Base-by-base conservation (phyloP, 2,888 invertebrate genomes). In the Peribatodes rhomboidaria region DNA sequence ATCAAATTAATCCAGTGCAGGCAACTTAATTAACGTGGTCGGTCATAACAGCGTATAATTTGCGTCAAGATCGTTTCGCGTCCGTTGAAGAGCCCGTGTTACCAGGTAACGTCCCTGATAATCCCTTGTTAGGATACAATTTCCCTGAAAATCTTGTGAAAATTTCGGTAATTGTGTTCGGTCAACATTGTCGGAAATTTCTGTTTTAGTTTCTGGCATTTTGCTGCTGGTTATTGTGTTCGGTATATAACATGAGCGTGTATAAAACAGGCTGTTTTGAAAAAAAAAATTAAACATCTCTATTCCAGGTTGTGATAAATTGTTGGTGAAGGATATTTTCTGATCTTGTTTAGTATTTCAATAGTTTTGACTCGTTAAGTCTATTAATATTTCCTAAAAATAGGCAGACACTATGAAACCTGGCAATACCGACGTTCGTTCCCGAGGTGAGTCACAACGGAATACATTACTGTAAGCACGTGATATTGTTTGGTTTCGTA, bases 401-500 rank as follows among this genome's bases (percentile, higher is more conserved):
- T 50, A 9, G 55, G 33, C 2, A 33, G 2, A 35, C 8, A 41
- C 20, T 0, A n/a, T 22, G 7, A 31, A 67, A 13, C 27, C 53
- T 54, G 54, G 65, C 54, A 64, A 64, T 61, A 58, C 49, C 9
- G n/a, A 42, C 27, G 18, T 46, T 55, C 62, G 54, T 69, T 61
- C 49, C 57, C 37, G 55, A 61, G 61, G 59, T 61, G 65, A 65
- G 41, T 65, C 65, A 65, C 56, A 65, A 54, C 62, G 63, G 75
- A 74, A 74, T 72, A 77, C 75, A 78, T 80, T 81, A 79, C 84
- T 83, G 62, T 75, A 77, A 84, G 86, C 85, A 86, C 87, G 85
- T 85, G 86, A 88, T 89, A 88, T 88, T 91, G 90, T 92, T 90
- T 90, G 87, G 86, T 87, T 88, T 87, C 81, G 77, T 89, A 90